phyloP scores from a whole-genome alignment of 2,888 invertebrate genomes.

The Pachymerium ferrugineum region DNA sequence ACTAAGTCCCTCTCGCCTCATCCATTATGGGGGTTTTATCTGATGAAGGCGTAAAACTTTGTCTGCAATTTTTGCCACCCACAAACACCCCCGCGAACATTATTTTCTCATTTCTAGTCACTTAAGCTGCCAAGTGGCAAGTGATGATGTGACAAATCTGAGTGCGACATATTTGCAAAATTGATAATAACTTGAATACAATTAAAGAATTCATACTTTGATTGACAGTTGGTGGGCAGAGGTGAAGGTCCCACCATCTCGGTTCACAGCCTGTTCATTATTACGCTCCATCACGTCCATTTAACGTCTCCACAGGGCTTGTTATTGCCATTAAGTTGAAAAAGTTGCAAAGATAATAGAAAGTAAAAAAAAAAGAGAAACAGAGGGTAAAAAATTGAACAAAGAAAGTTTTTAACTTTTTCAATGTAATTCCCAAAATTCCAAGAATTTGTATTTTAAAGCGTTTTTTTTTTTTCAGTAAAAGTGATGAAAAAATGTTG shows the following conservation, averaged over 20 bases:
- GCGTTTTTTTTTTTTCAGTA: neutral
- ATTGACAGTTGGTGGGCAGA: neutral
- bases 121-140: neutral
- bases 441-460: neutral
- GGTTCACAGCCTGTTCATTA: neutral
- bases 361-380: neutral
- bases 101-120: neutral
- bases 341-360: neutral
- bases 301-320: neutral
- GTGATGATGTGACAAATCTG: neutral
- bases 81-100: neutral
- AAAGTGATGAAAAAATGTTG: neutral
- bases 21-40: neutral
- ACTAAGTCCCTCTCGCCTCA: neutral
- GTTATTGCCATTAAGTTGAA: neutral
- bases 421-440: neutral
- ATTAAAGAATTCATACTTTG: neutral
- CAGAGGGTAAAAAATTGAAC: neutral
- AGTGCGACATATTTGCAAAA: neutral
- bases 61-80: neutral
- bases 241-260: neutral
- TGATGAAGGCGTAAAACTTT: neutral
- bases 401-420: neutral
- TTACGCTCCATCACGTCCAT: constrained; percentile 18
- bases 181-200: neutral